Conservation (phyloP, 2,797 vertebrate genomes). For the Schizopygopsis malacanthus region DNA sequence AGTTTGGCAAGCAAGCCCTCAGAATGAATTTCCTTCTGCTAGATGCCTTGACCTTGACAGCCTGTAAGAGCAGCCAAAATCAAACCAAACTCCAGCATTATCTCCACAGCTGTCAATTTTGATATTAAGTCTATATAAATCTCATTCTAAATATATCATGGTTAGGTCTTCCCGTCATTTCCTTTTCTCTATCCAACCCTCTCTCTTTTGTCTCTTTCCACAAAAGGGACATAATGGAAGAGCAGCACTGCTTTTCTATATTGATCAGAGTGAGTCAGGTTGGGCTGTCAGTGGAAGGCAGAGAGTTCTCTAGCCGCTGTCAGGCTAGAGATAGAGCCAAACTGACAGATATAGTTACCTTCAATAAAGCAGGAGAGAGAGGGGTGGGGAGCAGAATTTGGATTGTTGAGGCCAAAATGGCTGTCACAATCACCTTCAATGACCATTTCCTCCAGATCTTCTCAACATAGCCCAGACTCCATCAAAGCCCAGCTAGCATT, state of each 20-base stretch:
- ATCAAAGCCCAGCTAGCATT: constrained; percentile 53
- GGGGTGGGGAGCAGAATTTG: constrained; percentile 10
- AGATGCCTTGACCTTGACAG: background rate
- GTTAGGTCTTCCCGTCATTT: background rate
- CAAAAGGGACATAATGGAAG: constrained; percentile 33
- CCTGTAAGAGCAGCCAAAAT: background rate
- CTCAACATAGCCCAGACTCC: constrained; percentile 29
- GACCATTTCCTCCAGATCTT: constrained; percentile 34
- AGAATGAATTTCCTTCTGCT: background rate
- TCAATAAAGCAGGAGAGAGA: constrained; percentile 8
- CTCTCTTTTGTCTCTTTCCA: constrained; percentile 26
- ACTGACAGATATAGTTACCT: constrained; percentile 38
- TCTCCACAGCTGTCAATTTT: constrained; percentile 15
- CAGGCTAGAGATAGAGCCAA: constrained; percentile 34
- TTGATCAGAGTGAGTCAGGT: constrained; percentile 49
- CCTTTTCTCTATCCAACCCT: background rate
- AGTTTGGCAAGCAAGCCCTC: constrained; percentile 23
- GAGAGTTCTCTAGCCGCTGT: constrained; percentile 31
- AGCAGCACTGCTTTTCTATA: constrained; percentile 35
- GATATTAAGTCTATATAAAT: constrained; percentile 27
- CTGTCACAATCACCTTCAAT: constrained; percentile 50
- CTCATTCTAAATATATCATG: constrained; percentile 16
- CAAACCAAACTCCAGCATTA: constrained; percentile 17
- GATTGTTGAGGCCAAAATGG: constrained; percentile 42
- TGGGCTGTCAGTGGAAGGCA: constrained; percentile 19